Evolutionary conservation across 2,797 vertebrate species (phyloP), one percentile per base, ranked within the genome.

Genomic region (Molossus molossus): DNA sequence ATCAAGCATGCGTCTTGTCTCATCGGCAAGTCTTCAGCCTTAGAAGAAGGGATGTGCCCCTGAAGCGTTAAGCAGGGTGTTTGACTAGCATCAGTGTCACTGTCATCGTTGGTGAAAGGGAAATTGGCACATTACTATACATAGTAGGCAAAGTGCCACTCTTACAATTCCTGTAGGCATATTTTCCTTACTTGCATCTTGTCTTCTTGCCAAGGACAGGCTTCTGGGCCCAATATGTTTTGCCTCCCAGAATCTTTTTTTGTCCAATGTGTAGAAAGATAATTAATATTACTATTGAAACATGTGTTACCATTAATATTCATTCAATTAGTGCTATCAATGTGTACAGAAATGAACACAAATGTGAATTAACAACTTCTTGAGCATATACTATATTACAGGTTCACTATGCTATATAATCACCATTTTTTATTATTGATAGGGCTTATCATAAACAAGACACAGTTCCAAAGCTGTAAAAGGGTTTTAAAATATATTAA

Each of bases 201-300:
- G n/a, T 90, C 58, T 87, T 94, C 92, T 93, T 86, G 92, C 86
- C 11, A 2, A 97, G 58, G 57, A 92, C 69, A 91, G 48, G n/a
- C 58, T 98, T 94, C 67, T 50, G 62, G 91, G 94, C 70, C 70
- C 76, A 95, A 94, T 21, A 79, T 55, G 53, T 65, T 75, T 90
- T 83, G 29, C 83, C n/a, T 82, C 0, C n/a, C 80, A 45, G 45
- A 84, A 70, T 40, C 55, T 48, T 45, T 77, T 58, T 76, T 48
- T 40, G 37, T 14, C 27, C 25, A 20, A 20, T 79, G 21, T 83
- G 3, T 60, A 89, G 77, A 96, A 87, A 67, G 45, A 81, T 64
- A 62, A 73, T 91, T 95, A 97, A 60, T 69, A 77, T 58, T 45
- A 85, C n/a, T 50, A 67, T 0, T 20, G 92, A 76, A 70, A 62